Evolutionary conservation across 2,113 vertebrate genomes (phyloP).

Genomic region (Corythornis cristatus): DNA sequence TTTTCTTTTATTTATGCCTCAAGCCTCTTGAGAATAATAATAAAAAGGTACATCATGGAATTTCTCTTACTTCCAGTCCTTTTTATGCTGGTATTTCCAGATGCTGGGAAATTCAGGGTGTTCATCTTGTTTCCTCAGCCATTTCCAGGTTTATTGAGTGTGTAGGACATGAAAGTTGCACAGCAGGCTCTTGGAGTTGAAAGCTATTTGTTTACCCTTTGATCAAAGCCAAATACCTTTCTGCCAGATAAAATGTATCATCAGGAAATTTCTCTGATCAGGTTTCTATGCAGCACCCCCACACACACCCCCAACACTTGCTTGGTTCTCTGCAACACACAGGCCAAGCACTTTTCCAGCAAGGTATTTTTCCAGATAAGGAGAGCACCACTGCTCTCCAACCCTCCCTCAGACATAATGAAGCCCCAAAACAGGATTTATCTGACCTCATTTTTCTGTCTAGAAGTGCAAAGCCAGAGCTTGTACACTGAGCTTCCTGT

Average conservation of each 20-base stretch:
- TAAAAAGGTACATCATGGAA: neutral
- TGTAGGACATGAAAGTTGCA: neutral
- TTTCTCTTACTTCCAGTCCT: neutral
- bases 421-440: neutral
- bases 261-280: neutral
- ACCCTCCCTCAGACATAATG: neutral
- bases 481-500: fast-evolving
- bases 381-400: neutral
- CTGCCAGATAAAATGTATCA: neutral
- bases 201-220: conserved; percentile 38
- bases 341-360: neutral
- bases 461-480: neutral
- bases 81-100: neutral
- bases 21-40: neutral
- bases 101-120: neutral
- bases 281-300: neutral
- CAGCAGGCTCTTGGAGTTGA: neutral
- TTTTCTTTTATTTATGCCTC: neutral
- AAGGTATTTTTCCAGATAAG: neutral
- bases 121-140: neutral
- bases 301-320: neutral
- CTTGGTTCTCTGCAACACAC: neutral
- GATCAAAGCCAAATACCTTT: conserved; percentile 27
- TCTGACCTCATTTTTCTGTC: neutral
- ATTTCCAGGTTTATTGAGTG: conserved; percentile 22